A percentile compares a stretch with the other conserved stretches of the same genome.
Conservation (phyloP, 2,797 vertebrate genomes). For the Parauchenoglanis punctatus region DNA sequence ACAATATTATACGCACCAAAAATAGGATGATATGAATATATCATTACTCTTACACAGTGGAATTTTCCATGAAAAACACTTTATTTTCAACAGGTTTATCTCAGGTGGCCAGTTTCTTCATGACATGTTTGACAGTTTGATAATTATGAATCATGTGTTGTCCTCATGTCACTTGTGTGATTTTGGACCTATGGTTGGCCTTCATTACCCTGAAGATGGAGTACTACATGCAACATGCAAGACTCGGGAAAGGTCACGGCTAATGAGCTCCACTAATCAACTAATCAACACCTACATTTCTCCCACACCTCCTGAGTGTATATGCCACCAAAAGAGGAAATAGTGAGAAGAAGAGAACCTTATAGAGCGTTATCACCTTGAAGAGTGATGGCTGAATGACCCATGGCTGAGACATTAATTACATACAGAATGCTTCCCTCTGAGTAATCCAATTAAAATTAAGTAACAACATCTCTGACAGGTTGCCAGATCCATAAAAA, state of each 20-base stretch:
- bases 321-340: background rate
- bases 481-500: background rate
- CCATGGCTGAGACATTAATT: background rate
- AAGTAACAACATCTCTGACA: background rate
- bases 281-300: conserved; percentile 7
- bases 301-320: background rate
- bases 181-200: background rate
- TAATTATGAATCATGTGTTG: background rate
- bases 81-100: background rate
- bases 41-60: background rate
- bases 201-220: conserved; percentile 1
- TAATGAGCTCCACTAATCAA: conserved; percentile 47
- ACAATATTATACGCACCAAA: background rate
- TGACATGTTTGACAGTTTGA: background rate
- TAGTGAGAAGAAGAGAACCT: background rate
- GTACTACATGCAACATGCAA: conserved; percentile 12
- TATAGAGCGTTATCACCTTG: background rate
- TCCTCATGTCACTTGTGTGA: background rate
- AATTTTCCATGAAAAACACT: background rate
- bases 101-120: background rate
- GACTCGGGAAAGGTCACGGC: conserved; percentile 18
- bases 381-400: background rate
- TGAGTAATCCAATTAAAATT: background rate
- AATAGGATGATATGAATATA: background rate
- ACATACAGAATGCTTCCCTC: background rate